Evolutionary conservation across 2,888 invertebrate genomes (phyloP).

Genomic region (Mycalesis mineus): DNA sequence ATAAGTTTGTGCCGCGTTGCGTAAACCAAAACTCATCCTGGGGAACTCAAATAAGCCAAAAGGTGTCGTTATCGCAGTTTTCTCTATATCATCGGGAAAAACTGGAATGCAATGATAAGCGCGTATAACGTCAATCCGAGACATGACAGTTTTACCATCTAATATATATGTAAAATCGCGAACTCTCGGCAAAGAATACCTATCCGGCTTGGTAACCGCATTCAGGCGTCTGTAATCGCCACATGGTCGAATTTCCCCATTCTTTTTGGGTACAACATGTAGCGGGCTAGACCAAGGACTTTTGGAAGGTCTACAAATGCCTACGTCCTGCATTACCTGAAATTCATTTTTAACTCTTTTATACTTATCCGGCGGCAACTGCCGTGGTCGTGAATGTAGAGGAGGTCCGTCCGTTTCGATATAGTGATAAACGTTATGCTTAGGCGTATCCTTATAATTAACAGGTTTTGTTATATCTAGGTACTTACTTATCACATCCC

Average conservation of each 20-base stretch:
- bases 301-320: neutral
- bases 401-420: too few species aligned
- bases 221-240: constrained; percentile 52
- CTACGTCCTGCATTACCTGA: neutral
- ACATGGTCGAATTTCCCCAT: constrained; percentile 36
- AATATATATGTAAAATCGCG: constrained; percentile 24
- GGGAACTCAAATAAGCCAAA: constrained; percentile 38
- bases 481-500: too few species aligned
- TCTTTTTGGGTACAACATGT: constrained; percentile 23
- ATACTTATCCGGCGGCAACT: too few species aligned
- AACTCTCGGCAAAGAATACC: constrained; percentile 21
- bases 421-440: too few species aligned
- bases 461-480: too few species aligned
- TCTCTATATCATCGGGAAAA: constrained; percentile 22
- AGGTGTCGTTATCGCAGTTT: constrained; percentile 24
- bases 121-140: constrained; percentile 21
- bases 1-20: constrained; percentile 40
- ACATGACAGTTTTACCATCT: constrained; percentile 22
- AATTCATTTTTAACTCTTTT: neutral
- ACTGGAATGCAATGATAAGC: constrained; percentile 24
- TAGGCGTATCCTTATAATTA: too few species aligned
- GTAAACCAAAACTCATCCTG: constrained; percentile 28
- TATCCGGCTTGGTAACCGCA: constrained; percentile 37
- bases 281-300: constrained; percentile 44
- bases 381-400: too few species aligned